Base-by-base conservation (phyloP, 2,888 invertebrate species). In the Frankliniella intonsa region DNA sequence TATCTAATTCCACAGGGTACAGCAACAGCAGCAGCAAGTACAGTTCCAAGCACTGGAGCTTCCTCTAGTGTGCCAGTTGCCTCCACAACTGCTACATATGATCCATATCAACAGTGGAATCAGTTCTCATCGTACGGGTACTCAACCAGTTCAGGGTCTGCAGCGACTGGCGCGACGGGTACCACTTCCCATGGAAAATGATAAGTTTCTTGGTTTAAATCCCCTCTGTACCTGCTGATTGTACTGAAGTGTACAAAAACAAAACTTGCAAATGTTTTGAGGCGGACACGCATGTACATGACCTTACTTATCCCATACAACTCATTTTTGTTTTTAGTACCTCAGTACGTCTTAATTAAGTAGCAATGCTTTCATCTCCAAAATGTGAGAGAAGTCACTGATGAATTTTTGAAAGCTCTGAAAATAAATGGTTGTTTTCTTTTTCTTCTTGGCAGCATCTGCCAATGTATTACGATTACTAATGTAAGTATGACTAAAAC, bases 321-420 rank as follows among this genome's bases (percentile, higher is more conserved):
- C 69, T n/a, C 69, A 19, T 69, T 69, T 69, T 69, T 69, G n/a
- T 69, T 69, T 69, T 69, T 69, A 69, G 69, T 69, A 69, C 69
- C 22, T 69, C 69, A 22, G 69, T 69, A 69, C 69, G 22, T 69
- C 69, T 69, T 69, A 22, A 69, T 69, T n/a, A n/a, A 22, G 69
- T 69, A 69, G 69, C n/a, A 22, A 69, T 69, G 69, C 69, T 69
- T 69, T 22, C 22, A 69, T 69, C 11, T 69, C 11, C 22, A 22
- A 11, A 22, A 22, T 69, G 11, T 69, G 22, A 22, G 69, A 69
- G 11, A 22, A 69, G 22, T 69, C 22, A 11, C 22, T 22, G 22
- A 69, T 69, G 69, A 69, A 69, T 11, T 69, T 19, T 22, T 69
- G 69, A 22, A 69, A 69, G 69, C 22, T 38, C 38, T n/a, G 22